These are phyloP conservation scores for Myotis pilosus DNA, from an alignment of 2,797 vertebrate genomes.

Conservation along the genomic window DNA sequence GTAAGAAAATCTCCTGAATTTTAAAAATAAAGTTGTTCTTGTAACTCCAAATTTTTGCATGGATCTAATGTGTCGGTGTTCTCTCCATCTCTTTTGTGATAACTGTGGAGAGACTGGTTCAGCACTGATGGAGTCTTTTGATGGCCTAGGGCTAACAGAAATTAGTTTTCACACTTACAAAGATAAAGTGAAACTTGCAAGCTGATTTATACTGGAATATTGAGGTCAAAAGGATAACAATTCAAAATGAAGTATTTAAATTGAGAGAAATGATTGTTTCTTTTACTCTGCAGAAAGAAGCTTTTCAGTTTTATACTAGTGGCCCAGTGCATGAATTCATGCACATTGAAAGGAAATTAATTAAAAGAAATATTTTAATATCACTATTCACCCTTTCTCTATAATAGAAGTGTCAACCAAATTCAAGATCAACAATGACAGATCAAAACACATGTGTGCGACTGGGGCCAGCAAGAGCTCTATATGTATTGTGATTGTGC, in stretches of 20 bases:
- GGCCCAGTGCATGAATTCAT: too few relatives aligned
- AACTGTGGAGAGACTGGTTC: background rate
- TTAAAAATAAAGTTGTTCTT: background rate
- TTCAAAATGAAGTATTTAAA: background rate
- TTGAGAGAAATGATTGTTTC: background rate
- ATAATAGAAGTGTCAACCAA: too few relatives aligned
- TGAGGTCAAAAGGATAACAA: background rate
- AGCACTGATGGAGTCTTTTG: background rate
- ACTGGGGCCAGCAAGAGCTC: too few relatives aligned
- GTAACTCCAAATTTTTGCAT: background rate
- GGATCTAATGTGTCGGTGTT: background rate
- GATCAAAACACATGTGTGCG: too few relatives aligned
- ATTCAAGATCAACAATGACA: too few relatives aligned
- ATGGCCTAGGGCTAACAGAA: background rate
- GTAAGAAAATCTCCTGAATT: background rate
- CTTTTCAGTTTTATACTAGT: background rate
- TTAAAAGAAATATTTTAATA: too few relatives aligned
- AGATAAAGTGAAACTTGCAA: background rate
- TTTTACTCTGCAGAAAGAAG: background rate
- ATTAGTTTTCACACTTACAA: slow-evolving; percentile 1
- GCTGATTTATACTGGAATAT: background rate
- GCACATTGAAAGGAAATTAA: too few relatives aligned
- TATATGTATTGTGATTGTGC: too few relatives aligned
- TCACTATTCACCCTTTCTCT: too few relatives aligned
- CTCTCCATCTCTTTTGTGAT: background rate